Conservation (phyloP, 2,113 vertebrate genomes). For the Coreoperca whiteheadi region DNA sequence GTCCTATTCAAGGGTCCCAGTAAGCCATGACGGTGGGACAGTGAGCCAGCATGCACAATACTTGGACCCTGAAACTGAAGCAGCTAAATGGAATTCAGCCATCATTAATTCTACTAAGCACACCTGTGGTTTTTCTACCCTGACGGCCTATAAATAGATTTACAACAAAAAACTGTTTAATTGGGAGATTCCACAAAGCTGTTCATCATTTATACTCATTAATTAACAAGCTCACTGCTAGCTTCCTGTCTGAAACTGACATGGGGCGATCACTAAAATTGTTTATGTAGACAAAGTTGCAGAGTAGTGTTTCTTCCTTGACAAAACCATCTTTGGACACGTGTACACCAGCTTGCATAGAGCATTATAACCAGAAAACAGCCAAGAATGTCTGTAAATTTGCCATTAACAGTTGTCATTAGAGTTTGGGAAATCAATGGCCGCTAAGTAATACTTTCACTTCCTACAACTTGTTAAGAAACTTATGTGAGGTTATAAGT, state of each 20-base stretch:
- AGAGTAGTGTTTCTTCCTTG: background rate
- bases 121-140: background rate
- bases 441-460: background rate
- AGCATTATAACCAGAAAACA: background rate
- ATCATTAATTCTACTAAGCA: background rate
- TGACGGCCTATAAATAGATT: background rate
- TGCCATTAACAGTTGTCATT: conserved; percentile 7
- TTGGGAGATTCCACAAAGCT: background rate
- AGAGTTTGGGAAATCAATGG: conserved; percentile 11
- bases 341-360: background rate
- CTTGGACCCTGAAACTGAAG: background rate
- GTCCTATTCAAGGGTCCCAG: background rate
- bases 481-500: background rate
- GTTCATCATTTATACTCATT: background rate
- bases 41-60: background rate
- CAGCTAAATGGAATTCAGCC: background rate
- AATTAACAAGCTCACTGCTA: background rate
- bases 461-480: conserved; percentile 1
- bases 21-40: background rate
- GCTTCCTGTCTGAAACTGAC: background rate
- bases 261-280: background rate
- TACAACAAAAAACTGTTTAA: background rate
- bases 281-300: background rate
- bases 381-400: conserved; percentile 5
- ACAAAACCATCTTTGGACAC: background rate